Evolutionary conservation across 2,888 invertebrate genomes (phyloP).

Genomic region (Diogma glabrata): DNA sequence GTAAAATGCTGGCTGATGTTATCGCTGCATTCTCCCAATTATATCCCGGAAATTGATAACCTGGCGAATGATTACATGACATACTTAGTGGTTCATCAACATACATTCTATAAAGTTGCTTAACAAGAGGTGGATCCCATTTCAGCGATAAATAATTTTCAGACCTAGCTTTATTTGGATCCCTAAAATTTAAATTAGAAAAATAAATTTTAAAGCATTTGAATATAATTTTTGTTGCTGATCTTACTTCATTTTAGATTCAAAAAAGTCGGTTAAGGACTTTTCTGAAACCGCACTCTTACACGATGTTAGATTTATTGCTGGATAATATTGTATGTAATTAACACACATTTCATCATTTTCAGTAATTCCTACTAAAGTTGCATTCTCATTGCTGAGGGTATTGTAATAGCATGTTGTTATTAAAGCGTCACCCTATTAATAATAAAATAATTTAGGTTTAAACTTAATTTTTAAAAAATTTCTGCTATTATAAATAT

Average conservation of each 20-base stretch:
- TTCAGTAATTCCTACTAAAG: constrained; percentile 91
- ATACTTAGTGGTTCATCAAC: constrained; percentile 79
- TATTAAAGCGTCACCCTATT: constrained; percentile 83
- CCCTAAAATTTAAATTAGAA: neutral
- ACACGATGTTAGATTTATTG: constrained; percentile 82
- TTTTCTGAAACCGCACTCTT: constrained; percentile 86
- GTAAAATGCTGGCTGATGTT: constrained; percentile 40
- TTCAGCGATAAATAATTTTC: constrained; percentile 70
- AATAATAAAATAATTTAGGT: too few species aligned
- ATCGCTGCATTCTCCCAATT: constrained; percentile 46
- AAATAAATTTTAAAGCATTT: neutral
- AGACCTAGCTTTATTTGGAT: constrained; percentile 51
- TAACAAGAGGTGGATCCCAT: constrained; percentile 72
- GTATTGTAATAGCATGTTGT: constrained; percentile 89
- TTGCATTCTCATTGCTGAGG: constrained; percentile 55
- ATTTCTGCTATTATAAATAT: too few species aligned
- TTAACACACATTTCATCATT: constrained; percentile 99
- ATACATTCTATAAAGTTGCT: constrained; percentile 66
- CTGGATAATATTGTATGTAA: constrained; percentile 96
- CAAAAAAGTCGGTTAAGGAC: constrained; percentile 73
- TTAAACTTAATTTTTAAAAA: too few species aligned
- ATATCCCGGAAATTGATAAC: constrained; percentile 70
- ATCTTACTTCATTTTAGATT: constrained; percentile 67
- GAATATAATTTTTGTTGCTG: neutral
- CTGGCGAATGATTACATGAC: constrained; percentile 93